These are phyloP conservation scores for Boleophthalmus pectinirostris DNA, from an alignment of 2,113 vertebrate genomes.

Conservation along the genomic window DNA sequence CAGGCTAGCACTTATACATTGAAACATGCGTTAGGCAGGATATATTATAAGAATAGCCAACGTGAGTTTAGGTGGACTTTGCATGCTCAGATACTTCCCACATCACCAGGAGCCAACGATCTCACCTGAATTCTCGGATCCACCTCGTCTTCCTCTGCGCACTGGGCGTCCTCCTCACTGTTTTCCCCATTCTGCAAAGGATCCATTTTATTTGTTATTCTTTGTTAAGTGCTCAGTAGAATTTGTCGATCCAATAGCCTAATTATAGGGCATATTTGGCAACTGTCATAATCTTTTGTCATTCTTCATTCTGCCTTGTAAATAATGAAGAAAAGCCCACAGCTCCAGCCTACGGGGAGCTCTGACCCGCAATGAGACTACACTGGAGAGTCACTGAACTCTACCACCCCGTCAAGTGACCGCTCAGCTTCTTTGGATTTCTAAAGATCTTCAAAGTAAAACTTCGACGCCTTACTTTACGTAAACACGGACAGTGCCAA, in stretches of 20 bases:
- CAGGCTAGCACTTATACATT: too few species aligned
- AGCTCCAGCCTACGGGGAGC: slow-evolving; percentile 15
- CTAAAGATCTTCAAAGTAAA: slow-evolving; percentile 54
- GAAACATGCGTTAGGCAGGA: background rate
- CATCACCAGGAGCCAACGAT: slow-evolving; percentile 22
- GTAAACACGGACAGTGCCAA: background rate
- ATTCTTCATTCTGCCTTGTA: background rate
- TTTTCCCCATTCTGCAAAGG: slow-evolving; percentile 53
- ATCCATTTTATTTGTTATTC: slow-evolving; percentile 60
- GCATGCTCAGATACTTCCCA: background rate
- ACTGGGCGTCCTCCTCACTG: slow-evolving; percentile 60
- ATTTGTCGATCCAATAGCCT: slow-evolving; percentile 19
- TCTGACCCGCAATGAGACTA: slow-evolving; percentile 2
- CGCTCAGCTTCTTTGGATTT: slow-evolving; percentile 1
- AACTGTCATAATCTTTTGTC: slow-evolving; percentile 1
- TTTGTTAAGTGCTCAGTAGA: background rate
- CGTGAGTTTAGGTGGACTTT: background rate
- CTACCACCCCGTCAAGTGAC: background rate
- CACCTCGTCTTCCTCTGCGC: slow-evolving; percentile 82
- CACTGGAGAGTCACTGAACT: slow-evolving; percentile 10
- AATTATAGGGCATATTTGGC: background rate
- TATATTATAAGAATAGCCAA: background rate
- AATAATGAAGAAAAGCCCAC: background rate
- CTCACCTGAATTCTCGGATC: slow-evolving; percentile 93
- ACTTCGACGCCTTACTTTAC: background rate